A percentile compares a stretch with the other conserved stretches of the same genome.
These are phyloP conservation scores for Syngnathus floridae DNA, from an alignment of 2,113 vertebrate genomes.

Conservation along the genomic window DNA sequence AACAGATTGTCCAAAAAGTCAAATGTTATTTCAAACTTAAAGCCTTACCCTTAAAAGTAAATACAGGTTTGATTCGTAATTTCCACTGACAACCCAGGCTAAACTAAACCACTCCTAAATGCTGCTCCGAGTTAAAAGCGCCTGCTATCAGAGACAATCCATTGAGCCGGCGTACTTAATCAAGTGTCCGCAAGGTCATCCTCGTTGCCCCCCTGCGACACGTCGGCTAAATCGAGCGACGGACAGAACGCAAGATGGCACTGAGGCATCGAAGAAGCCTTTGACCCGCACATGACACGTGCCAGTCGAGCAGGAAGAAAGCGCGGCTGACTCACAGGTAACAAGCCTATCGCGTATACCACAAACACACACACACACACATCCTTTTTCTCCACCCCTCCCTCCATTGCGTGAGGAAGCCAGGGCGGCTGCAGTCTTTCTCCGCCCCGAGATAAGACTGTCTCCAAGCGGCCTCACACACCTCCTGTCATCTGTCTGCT, in stretches of 20 bases:
- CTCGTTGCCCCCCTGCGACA: not conserved
- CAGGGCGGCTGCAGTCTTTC: conserved; percentile 61
- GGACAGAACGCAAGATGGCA: conserved; percentile 55
- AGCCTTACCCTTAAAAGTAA: too few species aligned
- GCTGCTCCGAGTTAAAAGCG: not conserved
- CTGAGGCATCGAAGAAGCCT: conserved; percentile 43
- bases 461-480: conserved; percentile 70
- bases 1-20: too few species aligned
- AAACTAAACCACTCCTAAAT: too few species aligned
- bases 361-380: conserved; percentile 1
- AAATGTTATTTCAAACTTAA: too few species aligned
- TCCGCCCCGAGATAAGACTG: conserved; percentile 72
- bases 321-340: conserved; percentile 65
- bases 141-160: too few species aligned
- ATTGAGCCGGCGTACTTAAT: not conserved
- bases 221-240: not conserved
- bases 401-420: conserved; percentile 67
- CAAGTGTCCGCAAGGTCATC: not conserved
- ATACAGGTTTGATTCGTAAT: too few species aligned
- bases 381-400: conserved; percentile 41
- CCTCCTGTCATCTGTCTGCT: conserved; percentile 75
- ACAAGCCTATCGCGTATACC: conserved; percentile 39
- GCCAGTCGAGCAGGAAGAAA: conserved; percentile 30
- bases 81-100: too few species aligned
- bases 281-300: conserved; percentile 34